Conservation (phyloP, 53 echinoderm and acorn worm species). For the Patiria pectinifera region DNA sequence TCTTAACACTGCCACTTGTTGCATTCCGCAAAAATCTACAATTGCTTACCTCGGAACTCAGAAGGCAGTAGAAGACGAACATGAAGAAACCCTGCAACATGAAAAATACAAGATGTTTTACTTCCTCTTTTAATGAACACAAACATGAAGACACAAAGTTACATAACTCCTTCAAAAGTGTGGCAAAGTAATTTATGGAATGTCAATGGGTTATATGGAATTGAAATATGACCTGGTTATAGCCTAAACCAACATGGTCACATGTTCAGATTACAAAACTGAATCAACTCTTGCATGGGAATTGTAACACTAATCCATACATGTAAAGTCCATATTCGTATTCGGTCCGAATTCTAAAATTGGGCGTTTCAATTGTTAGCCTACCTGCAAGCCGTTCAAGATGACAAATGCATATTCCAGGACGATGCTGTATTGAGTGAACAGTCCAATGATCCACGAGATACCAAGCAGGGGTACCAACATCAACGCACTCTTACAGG, state of each 20-base stretch:
- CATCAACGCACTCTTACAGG: conserved; percentile 66
- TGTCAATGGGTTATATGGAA: no score
- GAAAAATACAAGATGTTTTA: background rate
- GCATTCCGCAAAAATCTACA: background rate
- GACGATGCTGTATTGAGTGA: conserved; percentile 61
- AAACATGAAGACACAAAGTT: background rate
- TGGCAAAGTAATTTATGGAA: no score
- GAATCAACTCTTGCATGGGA: no score
- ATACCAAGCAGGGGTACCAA: conserved; percentile 78
- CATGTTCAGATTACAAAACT: no score
- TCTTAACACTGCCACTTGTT: background rate
- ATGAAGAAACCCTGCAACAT: conserved; percentile 72
- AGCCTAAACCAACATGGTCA: no score
- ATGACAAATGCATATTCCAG: conserved; percentile 75
- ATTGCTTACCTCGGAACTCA: conserved; percentile 72
- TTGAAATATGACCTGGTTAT: no score
- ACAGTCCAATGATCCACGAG: conserved; percentile 76
- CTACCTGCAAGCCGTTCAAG: conserved; percentile 66
- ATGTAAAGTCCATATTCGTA: no score
- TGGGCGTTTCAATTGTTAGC: background rate
- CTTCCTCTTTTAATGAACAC: background rate
- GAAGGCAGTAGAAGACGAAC: conserved; percentile 72
- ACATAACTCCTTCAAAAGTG: no score
- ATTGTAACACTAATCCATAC: no score
- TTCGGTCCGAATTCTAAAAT: background rate